Conservation (phyloP, 2,797 vertebrate species). For the Cetoscarus ocellatus region DNA sequence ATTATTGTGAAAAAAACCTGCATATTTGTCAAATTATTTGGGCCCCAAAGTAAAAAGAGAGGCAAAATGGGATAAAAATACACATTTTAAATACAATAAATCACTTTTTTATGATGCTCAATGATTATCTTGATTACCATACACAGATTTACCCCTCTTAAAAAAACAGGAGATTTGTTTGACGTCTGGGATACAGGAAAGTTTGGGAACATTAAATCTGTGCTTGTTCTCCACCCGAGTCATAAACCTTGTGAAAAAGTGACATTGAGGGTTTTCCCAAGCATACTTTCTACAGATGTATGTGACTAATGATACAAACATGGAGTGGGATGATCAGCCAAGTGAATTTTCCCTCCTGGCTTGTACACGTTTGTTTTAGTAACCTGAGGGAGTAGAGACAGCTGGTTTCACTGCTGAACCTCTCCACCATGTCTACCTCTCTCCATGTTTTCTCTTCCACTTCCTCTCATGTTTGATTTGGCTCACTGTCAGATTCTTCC, state of each 20-base stretch:
- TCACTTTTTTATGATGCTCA: not conserved
- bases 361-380: slow-evolving; percentile 71
- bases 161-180: not conserved
- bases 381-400: slow-evolving; percentile 75
- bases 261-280: slow-evolving; percentile 67
- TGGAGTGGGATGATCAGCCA: slow-evolving; percentile 60
- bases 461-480: slow-evolving; percentile 55
- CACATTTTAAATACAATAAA: too few species aligned
- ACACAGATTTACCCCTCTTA: not conserved
- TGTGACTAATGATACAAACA: slow-evolving; percentile 78
- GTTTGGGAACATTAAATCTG: slow-evolving; percentile 6
- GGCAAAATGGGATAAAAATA: too few species aligned
- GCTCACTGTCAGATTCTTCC: slow-evolving; percentile 23
- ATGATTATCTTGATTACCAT: not conserved
- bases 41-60: too few species aligned
- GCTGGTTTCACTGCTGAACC: slow-evolving; percentile 68
- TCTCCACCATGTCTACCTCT: slow-evolving; percentile 39
- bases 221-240: slow-evolving; percentile 41
- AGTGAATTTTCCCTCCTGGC: slow-evolving; percentile 59
- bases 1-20: too few species aligned
- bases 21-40: too few species aligned
- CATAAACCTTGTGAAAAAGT: slow-evolving; percentile 58
- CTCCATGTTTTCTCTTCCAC: slow-evolving; percentile 29
- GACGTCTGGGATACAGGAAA: not conserved
- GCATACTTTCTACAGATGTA: slow-evolving; percentile 74